These are phyloP conservation scores for Orthochromis indermauri DNA, from an alignment of 2,113 vertebrate genomes.

Conservation along the genomic window DNA sequence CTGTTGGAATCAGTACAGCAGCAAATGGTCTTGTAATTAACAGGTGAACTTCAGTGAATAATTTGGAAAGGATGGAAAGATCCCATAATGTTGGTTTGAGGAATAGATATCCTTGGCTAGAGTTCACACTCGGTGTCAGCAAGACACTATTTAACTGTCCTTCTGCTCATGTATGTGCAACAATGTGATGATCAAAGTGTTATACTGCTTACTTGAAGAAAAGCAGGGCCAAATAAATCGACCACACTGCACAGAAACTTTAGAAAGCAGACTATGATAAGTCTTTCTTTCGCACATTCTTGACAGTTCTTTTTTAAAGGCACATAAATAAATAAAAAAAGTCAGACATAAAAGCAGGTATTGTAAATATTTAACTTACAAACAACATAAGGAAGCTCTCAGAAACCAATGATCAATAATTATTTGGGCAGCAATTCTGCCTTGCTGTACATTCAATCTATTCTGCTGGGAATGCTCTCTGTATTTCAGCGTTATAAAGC, in stretches of 20 bases:
- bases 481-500: slow-evolving; percentile 7
- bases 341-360: not conserved
- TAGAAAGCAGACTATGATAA: not conserved
- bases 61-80: slow-evolving; percentile 1
- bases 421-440: not conserved
- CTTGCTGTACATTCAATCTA: not conserved
- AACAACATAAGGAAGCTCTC: not conserved
- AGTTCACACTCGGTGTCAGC: slow-evolving; percentile 16
- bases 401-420: not conserved
- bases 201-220: slow-evolving; percentile 15
- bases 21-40: slow-evolving; percentile 12
- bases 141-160: slow-evolving; percentile 27
- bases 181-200: slow-evolving; percentile 23
- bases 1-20: not conserved
- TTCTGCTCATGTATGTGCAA: slow-evolving; percentile 27
- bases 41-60: not conserved
- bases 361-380: not conserved
- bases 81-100: not conserved
- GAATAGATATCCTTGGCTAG: slow-evolving; percentile 16
- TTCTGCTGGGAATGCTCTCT: not conserved
- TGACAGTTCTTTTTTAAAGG: not conserved
- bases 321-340: not conserved
- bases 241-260: not conserved
- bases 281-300: not conserved
- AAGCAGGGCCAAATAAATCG: not conserved